phyloP scores from a whole-genome alignment of 2,888 invertebrate genomes.

The Drosophila nigricruria region DNA sequence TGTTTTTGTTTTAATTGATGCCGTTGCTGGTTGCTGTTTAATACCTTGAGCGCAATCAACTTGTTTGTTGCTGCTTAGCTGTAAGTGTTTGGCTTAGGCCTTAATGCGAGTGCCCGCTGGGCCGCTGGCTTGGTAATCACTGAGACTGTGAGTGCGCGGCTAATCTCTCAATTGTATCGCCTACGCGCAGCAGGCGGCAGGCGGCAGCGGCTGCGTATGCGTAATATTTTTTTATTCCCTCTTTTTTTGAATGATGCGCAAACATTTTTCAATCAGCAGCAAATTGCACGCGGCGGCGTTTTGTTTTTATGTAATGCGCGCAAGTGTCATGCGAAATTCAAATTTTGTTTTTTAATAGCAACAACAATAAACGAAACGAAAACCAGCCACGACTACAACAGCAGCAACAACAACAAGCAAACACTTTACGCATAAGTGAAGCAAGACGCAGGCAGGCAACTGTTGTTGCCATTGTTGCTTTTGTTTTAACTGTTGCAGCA shows the following conservation, averaged over 20 bases:
- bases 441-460: conserved; percentile 40
- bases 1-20: conserved; percentile 58
- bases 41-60: conserved; percentile 52
- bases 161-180: conserved; percentile 38
- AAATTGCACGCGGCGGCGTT: conserved; percentile 38
- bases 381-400: conserved; percentile 16
- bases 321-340: conserved; percentile 73
- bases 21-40: conserved; percentile 20
- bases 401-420: conserved; percentile 16
- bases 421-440: conserved; percentile 69
- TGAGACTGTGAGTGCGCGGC: conserved; percentile 7
- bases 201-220: conserved; percentile 39
- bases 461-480: conserved; percentile 48
- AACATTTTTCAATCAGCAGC: conserved; percentile 35
- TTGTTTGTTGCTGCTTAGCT: conserved; percentile 22
- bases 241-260: conserved; percentile 32
- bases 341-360: conserved; percentile 39
- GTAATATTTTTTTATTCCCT: conserved; percentile 33
- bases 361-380: conserved; percentile 16
- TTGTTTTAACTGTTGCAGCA: conserved; percentile 68
- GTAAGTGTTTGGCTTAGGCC: conserved; percentile 28
- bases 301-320: conserved; percentile 59
- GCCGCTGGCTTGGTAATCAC: conserved; percentile 7
- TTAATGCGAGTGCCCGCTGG: conserved; percentile 35
- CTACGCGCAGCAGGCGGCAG: conserved; percentile 39